A percentile compares a stretch with the other conserved stretches of the same genome.
Evolutionary conservation across 1,140 invertebrate species (phyloP).

Genomic region (Agrypnia vestita): DNA sequence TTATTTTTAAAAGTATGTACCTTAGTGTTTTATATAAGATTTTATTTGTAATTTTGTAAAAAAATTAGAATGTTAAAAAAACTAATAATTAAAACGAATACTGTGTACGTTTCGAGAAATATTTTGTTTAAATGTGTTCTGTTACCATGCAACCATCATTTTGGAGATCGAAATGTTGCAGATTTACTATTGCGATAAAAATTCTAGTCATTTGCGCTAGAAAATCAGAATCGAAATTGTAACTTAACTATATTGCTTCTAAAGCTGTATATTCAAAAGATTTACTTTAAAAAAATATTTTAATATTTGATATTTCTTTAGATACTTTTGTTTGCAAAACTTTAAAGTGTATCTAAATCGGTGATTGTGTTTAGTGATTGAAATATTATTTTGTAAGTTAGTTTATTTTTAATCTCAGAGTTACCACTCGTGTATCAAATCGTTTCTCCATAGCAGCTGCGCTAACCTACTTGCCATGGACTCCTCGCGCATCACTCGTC

Average conservation of each 20-base stretch:
- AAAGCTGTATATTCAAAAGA: constrained; percentile 34
- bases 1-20: constrained; percentile 32
- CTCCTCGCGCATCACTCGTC: not conserved
- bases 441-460: not conserved
- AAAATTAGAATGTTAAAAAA: constrained; percentile 40
- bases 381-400: constrained; percentile 21
- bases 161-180: constrained; percentile 57
- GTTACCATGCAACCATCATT: constrained; percentile 61
- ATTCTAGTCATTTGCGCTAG: constrained; percentile 60
- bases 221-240: constrained; percentile 59
- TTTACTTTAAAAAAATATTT: constrained; percentile 15
- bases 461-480: constrained; percentile 1
- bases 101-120: constrained; percentile 1
- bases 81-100: constrained; percentile 19
- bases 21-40: constrained; percentile 39
- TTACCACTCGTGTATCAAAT: constrained; percentile 33
- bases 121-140: constrained; percentile 23
- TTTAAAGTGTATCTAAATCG: constrained; percentile 38
- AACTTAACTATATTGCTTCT: constrained; percentile 15
- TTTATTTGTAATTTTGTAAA: constrained; percentile 40
- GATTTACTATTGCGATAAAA: constrained; percentile 60
- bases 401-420: constrained; percentile 9
- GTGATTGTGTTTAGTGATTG: constrained; percentile 33
- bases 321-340: constrained; percentile 30
- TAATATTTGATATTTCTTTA: constrained; percentile 9